Base-by-base conservation (phyloP, 2,113 vertebrate species). In the Raja brachyura region DNA sequence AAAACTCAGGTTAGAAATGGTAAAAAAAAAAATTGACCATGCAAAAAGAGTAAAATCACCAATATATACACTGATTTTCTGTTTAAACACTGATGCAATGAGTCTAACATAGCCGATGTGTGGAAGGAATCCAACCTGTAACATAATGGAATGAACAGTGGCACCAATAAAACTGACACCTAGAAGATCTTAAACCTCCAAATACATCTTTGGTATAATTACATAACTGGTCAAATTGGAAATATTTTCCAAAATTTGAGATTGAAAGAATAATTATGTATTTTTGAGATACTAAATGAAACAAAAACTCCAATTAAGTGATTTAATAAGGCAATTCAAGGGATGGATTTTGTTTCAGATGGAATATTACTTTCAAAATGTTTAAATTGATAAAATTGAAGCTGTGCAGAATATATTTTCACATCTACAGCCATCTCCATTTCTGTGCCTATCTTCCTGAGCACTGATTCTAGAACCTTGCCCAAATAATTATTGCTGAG, bases 321-420 rank as follows among this genome's bases (percentile, higher is more conserved):
- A 61, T 59, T 85, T 83, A 22, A 81, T 8, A 56, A 54, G 54
- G 48, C 25, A 56, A 56, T 83, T 83, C 20, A 81, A 48, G 18
- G 20, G 3, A 59, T 14, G 13, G 56, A 61, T 4, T 63, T 63
- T 86, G 61, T 61, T 63, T 63, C 31, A 59, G 48, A 61, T 63
- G 59, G 54, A 28, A 3, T 28, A 63, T 88, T 66, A n/a, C n/a
- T 86, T 28, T 61, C 28, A 31, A 88, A 61, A 28, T 63, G 63
- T 56, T 59, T 86, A 6, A 61, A 63, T 86, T n/a, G 56, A 61
- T 86, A 88, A 88, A 88, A 86, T 11, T 59, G n/a, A 86, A 86
- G 59, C 11, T 88, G 59, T 66, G 59, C 5, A 88, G 63, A 66
- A 31, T 25, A 88, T 14, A 63, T 66, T 31, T 56, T 88, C 28